These are phyloP conservation scores for Macheiramphus alcinus DNA, from an alignment of 2,113 vertebrate species.

Conservation along the genomic window DNA sequence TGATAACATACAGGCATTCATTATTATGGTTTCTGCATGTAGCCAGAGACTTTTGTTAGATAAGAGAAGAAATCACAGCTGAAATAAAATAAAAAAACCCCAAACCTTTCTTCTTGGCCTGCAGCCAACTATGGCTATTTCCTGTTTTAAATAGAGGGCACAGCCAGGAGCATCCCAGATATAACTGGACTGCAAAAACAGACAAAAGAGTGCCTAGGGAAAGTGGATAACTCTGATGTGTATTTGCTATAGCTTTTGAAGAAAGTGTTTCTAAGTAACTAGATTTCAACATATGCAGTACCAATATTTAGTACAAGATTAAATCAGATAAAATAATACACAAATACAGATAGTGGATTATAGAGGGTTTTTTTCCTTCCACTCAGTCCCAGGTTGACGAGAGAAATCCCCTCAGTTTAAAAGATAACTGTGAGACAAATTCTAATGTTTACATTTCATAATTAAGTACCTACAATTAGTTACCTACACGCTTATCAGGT, in stretches of 20 bases:
- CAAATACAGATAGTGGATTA: not conserved
- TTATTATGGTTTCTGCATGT: not conserved
- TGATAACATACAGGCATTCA: not conserved
- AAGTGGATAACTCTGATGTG: not conserved
- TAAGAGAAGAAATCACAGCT: not conserved
- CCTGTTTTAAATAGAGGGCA: not conserved
- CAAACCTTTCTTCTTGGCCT: not conserved
- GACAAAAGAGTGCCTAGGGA: not conserved
- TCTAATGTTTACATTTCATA: constrained; percentile 12
- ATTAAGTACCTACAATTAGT: constrained; percentile 39
- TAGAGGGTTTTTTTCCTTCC: accelerated
- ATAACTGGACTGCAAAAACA: not conserved
- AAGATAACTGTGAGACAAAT: constrained; percentile 10
- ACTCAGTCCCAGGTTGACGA: not conserved
- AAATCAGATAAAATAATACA: not conserved
- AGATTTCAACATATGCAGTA: not conserved
- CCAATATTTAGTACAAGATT: not conserved
- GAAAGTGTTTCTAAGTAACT: not conserved
- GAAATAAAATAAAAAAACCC: not conserved
- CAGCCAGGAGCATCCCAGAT: not conserved
- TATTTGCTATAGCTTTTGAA: not conserved
- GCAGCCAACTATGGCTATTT: not conserved
- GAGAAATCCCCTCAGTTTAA: constrained; percentile 28
- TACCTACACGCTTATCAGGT: constrained; percentile 18
- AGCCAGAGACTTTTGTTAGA: not conserved